These are phyloP conservation scores for Perizoma affinitatum DNA, from an alignment of 2,888 invertebrate genomes.

Conservation along the genomic window DNA sequence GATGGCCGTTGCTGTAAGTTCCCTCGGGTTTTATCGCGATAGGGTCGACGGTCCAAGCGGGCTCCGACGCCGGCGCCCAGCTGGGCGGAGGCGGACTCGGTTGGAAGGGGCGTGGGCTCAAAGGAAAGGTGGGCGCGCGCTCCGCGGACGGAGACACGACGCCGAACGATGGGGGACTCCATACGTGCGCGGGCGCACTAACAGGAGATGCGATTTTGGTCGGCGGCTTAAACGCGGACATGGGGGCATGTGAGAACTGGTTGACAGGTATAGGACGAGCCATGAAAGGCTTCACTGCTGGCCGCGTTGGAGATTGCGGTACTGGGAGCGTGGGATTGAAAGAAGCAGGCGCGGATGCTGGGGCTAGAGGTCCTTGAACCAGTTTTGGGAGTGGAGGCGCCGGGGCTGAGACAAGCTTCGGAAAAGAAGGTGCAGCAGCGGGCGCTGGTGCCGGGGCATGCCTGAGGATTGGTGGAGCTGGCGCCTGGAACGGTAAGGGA, in stretches of 20 bases:
- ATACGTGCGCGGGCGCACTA: slow-evolving; percentile 62
- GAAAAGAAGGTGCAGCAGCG: slow-evolving; percentile 20
- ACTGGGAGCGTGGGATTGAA: slow-evolving; percentile 43
- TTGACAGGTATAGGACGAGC: slow-evolving; percentile 86
- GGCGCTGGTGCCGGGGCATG: slow-evolving; percentile 14
- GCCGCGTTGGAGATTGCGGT: slow-evolving; percentile 62
- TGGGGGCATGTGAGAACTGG: slow-evolving; percentile 90
- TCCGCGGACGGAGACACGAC: slow-evolving; percentile 60
- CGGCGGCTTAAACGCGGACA: slow-evolving; percentile 89
- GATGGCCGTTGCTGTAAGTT: slow-evolving; percentile 67
- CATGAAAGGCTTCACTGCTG: slow-evolving; percentile 71
- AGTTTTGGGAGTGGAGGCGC: slow-evolving; percentile 16
- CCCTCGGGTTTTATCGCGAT: slow-evolving; percentile 55
- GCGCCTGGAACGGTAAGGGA: slow-evolving; percentile 23
- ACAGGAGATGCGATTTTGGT: slow-evolving; percentile 71
- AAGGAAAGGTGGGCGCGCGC: slow-evolving; percentile 46
- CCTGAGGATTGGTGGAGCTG: slow-evolving; percentile 20
- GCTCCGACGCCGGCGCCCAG: slow-evolving; percentile 74
- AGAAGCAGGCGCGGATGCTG: slow-evolving; percentile 32
- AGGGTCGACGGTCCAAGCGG: slow-evolving; percentile 75
- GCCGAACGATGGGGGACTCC: slow-evolving; percentile 73
- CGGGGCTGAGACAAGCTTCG: slow-evolving; percentile 22
- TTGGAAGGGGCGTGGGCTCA: slow-evolving; percentile 47
- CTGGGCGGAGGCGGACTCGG: slow-evolving; percentile 56
- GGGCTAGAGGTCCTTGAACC: slow-evolving; percentile 14